Base-by-base conservation (phyloP, 2,113 vertebrate genomes). In the Eulemur rufifrons region DNA sequence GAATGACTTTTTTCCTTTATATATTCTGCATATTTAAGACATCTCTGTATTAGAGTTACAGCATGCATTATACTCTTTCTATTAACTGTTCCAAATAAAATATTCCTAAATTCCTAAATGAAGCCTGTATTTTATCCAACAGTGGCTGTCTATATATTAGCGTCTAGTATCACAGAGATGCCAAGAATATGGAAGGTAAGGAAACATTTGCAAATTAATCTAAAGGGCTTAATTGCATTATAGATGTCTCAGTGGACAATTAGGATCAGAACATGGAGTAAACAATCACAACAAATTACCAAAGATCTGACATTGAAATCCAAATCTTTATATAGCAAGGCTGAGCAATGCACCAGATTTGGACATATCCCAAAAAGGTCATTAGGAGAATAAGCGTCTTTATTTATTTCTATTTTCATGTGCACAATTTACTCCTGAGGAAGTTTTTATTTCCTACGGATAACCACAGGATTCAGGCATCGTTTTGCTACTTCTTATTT, bases 121-220 rank as follows among this genome's bases (percentile, higher is more conserved):
- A 64, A 56, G 13, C 10, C 61, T 91, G 92, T 29, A 63, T 63
- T 85, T 83, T 69, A 92, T 89, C 94, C 56, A 34, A 1, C 25
- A 78, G 37, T n/a, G 29, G 23, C 37, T 68, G 34, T 93, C 85
- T 71, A 56, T 39, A 42, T 50, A 61, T 68, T 68, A 42, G 34
- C 64, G 1, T 86, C 8, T 76, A 45, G 45, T 56, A 78, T 90
- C 66, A 85, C n/a, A 95, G 69, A 85, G 84, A 92, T 52, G 52
- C 69, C 83, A 92, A 71, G 69, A 95, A 29, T 76, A 81, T 73
- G 21, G 42, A 85, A 86, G 34, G 18, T 32, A 94, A 94, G 47
- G 45, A 76, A 71, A 77, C 92, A 64, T 94, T 94, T 96, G 42
- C 89, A 85, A 92, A 93, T 94, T 94, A 92, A 94, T 94, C 29